These are phyloP conservation scores for Seira sanloemensis DNA, from an alignment of 2,888 invertebrate genomes.

Conservation along the genomic window DNA sequence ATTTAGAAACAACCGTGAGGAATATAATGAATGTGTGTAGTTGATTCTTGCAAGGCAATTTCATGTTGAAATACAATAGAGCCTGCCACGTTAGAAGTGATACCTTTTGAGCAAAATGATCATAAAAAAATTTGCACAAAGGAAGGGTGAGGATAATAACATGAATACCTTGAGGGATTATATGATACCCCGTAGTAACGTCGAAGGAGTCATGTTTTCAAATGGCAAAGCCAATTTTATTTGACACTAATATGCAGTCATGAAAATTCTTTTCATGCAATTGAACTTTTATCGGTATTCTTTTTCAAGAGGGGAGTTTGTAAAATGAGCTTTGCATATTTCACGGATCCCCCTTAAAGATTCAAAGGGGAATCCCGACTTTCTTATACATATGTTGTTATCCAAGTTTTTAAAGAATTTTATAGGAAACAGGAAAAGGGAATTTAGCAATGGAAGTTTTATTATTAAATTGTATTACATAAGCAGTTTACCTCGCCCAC, in stretches of 20 bases:
- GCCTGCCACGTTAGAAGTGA: background rate
- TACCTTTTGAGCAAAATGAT: background rate
- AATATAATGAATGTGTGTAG: no score
- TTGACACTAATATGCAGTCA: constrained; percentile 71
- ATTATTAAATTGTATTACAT: background rate
- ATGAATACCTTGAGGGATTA: background rate
- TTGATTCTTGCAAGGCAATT: no score
- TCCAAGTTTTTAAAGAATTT: no score
- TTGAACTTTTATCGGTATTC: constrained; percentile 65
- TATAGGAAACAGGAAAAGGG: background rate
- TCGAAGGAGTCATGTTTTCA: background rate
- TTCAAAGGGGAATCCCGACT: no score
- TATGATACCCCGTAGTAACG: no score
- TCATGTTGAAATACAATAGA: background rate
- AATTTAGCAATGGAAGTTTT: background rate
- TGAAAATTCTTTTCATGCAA: constrained; percentile 70
- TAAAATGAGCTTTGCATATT: constrained; percentile 55
- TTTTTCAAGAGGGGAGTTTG: constrained; percentile 30
- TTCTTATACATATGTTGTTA: background rate
- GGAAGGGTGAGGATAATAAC: background rate
- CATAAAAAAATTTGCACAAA: background rate
- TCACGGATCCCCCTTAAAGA: constrained; percentile 51
- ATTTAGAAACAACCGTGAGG: no score
- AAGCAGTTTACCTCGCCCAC: background rate
- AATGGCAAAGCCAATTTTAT: constrained; percentile 53